These are phyloP conservation scores for Marisa cornuarietis DNA, from an alignment of 1,140 invertebrate species.

Conservation along the genomic window DNA sequence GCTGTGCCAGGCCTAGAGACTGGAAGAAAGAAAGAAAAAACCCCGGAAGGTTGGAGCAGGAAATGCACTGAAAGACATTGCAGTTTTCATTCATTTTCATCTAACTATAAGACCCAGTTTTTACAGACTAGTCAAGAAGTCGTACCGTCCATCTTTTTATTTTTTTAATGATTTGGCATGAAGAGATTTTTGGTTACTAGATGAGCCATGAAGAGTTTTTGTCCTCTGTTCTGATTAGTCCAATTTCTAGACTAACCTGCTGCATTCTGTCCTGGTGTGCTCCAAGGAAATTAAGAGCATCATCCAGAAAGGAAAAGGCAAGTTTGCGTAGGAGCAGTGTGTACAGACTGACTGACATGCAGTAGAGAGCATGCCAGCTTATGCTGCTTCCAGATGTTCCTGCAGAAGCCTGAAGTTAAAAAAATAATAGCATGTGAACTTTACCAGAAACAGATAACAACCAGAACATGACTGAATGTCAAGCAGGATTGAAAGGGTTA, in stretches of 20 bases:
- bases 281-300: conserved; percentile 63
- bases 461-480: background rate
- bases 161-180: too few species aligned
- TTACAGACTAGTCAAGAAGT: background rate
- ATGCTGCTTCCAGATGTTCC: conserved; percentile 6
- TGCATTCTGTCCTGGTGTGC: conserved; percentile 62
- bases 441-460: background rate
- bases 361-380: conserved; percentile 57
- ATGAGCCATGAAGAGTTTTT: too few species aligned
- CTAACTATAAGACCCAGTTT: background rate
- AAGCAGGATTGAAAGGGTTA: background rate
- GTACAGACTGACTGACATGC: conserved; percentile 56
- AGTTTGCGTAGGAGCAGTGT: conserved; percentile 53
- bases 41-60: too few species aligned
- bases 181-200: too few species aligned
- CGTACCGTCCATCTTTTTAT: too few species aligned
- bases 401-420: conserved; percentile 1
- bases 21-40: conserved; percentile 34
- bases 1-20: conserved; percentile 52
- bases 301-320: conserved; percentile 64
- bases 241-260: conserved; percentile 34
- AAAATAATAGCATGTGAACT: conserved; percentile 8
- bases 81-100: background rate
- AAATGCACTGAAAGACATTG: background rate
- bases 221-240: too few species aligned